Evolutionary conservation across 2,797 vertebrate species (phyloP).

Genomic region (Tachyglossus aculeatus): DNA sequence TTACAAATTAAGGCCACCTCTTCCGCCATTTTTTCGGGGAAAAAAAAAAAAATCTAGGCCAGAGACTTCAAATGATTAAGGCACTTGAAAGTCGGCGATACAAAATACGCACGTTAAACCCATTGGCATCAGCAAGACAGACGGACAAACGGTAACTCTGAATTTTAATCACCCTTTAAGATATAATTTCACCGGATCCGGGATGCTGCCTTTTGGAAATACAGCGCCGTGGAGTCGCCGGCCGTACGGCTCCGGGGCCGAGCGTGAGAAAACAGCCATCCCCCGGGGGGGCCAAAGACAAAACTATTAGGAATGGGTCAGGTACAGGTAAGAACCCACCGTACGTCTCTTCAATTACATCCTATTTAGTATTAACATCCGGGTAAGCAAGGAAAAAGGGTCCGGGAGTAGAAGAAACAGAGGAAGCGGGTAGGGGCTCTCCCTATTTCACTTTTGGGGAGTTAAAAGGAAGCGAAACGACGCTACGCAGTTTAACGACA

Average conservation of each 20-base stretch:
- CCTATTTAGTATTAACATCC: conserved; percentile 17
- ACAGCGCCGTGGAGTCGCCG: conserved; percentile 23
- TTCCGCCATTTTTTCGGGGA: too few relatives aligned
- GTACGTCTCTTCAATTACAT: conserved; percentile 31
- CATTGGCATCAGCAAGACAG: conserved; percentile 48
- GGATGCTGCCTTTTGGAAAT: conserved; percentile 27
- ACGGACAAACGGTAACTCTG: conserved; percentile 41
- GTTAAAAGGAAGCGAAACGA: not conserved
- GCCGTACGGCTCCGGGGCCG: too few relatives aligned
- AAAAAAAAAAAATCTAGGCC: conserved; percentile 66
- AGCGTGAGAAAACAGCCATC: not conserved
- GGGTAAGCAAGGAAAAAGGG: not conserved
- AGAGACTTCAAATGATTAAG: conserved; percentile 74
- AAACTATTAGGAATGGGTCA: not conserved
- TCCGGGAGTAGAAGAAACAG: conserved; percentile 1
- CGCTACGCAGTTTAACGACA: conserved; percentile 1
- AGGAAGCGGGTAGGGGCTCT: too few relatives aligned
- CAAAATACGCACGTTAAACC: conserved; percentile 60
- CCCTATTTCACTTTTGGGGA: too few relatives aligned
- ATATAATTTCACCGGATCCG: conserved; percentile 20
- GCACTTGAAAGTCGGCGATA: conserved; percentile 73
- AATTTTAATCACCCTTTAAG: conserved; percentile 46
- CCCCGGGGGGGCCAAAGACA: conserved; percentile 22
- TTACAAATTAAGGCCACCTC: conserved; percentile 61
- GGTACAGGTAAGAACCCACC: conserved; percentile 21